Conservation (phyloP, 2,797 vertebrate species). For the Pelochelys cantorii region DNA sequence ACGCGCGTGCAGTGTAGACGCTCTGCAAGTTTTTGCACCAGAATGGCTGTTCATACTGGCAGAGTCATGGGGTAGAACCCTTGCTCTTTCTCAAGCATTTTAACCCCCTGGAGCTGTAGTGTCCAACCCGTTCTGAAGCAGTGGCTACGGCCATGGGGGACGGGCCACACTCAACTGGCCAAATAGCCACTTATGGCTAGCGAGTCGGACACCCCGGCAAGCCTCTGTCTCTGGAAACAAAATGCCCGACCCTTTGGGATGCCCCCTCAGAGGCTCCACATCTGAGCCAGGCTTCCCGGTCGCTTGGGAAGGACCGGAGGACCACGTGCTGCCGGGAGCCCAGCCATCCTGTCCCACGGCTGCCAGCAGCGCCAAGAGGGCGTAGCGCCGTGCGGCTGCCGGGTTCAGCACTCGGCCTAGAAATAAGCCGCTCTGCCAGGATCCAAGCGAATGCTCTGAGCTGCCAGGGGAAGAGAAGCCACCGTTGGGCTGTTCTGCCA, state of each 20-base stretch:
- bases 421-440: no score
- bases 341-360: accelerated
- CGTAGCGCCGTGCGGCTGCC: neutral
- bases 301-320: neutral
- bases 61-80: neutral
- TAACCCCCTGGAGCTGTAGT: neutral
- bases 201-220: no score
- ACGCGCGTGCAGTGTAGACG: no score
- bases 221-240: neutral
- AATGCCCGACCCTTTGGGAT: neutral
- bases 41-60: neutral
- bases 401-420: neutral
- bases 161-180: no score
- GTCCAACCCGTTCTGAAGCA: no score
- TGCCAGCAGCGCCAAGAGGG: neutral
- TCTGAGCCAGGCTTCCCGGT: neutral
- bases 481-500: neutral
- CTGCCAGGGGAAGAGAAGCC: neutral
- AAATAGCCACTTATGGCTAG: no score
- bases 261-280: neutral
- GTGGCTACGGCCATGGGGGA: no score
- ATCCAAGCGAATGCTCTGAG: neutral
- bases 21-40: no score
- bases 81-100: neutral
- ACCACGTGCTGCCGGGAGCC: accelerated